Evolutionary conservation across 2,113 vertebrate species (phyloP), one percentile per base, ranked within the genome.

Genomic region (Lethenteron camtschaticum): DNA sequence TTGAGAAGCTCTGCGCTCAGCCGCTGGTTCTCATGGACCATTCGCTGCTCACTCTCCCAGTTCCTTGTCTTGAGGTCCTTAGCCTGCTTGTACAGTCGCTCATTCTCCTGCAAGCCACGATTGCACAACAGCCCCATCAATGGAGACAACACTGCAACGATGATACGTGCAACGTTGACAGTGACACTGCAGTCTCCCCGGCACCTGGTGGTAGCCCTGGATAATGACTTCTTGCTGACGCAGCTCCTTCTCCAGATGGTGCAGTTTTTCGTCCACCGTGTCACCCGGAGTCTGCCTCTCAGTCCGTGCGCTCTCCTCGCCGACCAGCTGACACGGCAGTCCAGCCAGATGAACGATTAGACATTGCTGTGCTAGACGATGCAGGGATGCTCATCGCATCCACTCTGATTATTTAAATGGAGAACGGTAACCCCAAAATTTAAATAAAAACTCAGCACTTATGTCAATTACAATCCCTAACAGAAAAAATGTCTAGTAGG

Each of bases 141-240:
- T 9, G 9, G 8, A 70, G 68, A 72, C 1, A 24, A 14, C 55
- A 70, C 12, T 63, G 8, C 57, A 56, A 60, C 12, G 68, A 14
- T 63, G 56, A 70, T 20, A 10, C 18, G 55, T 58, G 12, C 12
- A 11, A 56, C 14, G 57, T 55, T 10, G 3, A 13, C n/a, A 20
- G n/a, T 55, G n/a, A 41, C 56, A 41, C 14, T 5, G 10, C 20
- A 56, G 41, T 56, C 41, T 41, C 41, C 41, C 41, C 41, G 1
- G 13, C 71, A 95, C 91, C 85, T 87, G 85, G 10, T 97, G 89
- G 78, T 94, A 96, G 66, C 89, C 91, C 72, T 86, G 84, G 73
- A 97, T 86, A 69, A 97, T 83, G 2, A 74, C 80, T 77, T 97
- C 91, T 76, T 95, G 92, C 73, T 87, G 83, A 68, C 81, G 78